Percentiles rank a stretch among this genome's conserved stretches.
phyloP scores from a whole-genome alignment of 2,888 invertebrate genomes.

The Drosophila conformis region DNA sequence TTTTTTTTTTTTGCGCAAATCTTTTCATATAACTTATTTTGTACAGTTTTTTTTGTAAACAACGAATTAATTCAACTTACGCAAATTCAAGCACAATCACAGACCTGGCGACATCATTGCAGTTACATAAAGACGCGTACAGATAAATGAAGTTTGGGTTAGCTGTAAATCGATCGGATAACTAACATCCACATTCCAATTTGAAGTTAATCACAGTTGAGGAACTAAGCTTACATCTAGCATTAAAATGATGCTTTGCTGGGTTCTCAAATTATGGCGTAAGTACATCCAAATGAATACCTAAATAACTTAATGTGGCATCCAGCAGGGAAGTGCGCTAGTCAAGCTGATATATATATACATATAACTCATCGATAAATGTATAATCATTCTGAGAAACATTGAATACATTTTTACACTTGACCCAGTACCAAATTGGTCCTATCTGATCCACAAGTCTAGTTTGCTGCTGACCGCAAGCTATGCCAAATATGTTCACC shows the following conservation, averaged over 20 bases:
- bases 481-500: slow-evolving; percentile 5
- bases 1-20: background rate
- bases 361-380: background rate
- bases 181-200: background rate
- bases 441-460: background rate
- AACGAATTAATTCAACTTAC: background rate
- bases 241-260: background rate
- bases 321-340: background rate
- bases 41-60: background rate
- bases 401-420: background rate
- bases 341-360: background rate
- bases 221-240: background rate
- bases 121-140: background rate
- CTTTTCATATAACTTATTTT: background rate
- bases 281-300: background rate
- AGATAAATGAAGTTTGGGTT: background rate
- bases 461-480: slow-evolving; percentile 7
- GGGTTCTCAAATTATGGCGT: background rate
- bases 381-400: background rate
- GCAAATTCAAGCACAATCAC: background rate
- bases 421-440: background rate
- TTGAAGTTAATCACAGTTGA: background rate
- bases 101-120: background rate
- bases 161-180: background rate
- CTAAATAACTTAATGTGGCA: background rate